Evolutionary conservation across 2,113 vertebrate genomes (phyloP).

Genomic region (Accipiter virgatus): DNA sequence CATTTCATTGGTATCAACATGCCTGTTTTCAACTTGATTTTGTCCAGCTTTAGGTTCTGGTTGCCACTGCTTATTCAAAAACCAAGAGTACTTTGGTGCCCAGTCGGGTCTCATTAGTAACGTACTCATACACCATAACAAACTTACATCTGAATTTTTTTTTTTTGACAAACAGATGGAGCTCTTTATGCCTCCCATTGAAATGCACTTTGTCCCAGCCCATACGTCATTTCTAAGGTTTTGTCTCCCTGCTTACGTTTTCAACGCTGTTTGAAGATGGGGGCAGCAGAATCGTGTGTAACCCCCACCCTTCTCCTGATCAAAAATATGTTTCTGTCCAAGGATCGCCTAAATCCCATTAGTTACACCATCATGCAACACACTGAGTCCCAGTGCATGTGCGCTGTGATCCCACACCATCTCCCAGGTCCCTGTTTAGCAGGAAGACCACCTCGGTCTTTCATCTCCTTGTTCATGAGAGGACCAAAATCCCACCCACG

Average conservation of each 20-base stretch:
- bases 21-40: not conserved
- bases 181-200: not conserved
- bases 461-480: not conserved
- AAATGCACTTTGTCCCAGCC: not conserved
- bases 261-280: not conserved
- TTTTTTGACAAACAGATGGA: not conserved
- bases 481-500: fast-evolving
- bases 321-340: not conserved
- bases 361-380: not conserved
- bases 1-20: not conserved
- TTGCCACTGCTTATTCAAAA: not conserved
- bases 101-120: not conserved
- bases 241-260: not conserved
- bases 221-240: not conserved
- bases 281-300: not conserved
- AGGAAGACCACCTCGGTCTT: not conserved
- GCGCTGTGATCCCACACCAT: not conserved
- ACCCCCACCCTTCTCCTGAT: not conserved
- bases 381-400: fast-evolving
- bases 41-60: not conserved
- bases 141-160: not conserved
- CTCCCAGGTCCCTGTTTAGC: not conserved
- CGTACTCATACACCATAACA: fast-evolving
- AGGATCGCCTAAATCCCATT: not conserved
- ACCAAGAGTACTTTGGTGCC: not conserved